phyloP scores from a whole-genome alignment of 2,113 vertebrate species.

The Spilogale gracilis region DNA sequence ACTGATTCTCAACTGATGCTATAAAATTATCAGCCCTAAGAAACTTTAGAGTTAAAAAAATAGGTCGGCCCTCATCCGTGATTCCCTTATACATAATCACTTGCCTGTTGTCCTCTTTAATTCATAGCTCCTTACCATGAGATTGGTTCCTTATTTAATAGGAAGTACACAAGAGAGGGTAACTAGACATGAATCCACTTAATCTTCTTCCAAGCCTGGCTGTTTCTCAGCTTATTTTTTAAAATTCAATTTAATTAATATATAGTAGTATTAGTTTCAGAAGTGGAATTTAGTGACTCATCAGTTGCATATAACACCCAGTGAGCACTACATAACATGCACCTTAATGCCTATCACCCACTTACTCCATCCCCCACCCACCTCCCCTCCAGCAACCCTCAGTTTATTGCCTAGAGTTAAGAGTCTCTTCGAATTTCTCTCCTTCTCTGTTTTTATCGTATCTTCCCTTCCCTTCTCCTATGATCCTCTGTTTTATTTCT shows the following conservation, averaged over 20 bases:
- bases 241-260: background rate
- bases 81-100: background rate
- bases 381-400: background rate
- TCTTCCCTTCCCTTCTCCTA: background rate
- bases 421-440: background rate
- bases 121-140: background rate
- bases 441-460: background rate
- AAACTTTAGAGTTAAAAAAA: constrained; percentile 32
- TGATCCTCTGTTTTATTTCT: background rate
- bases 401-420: background rate
- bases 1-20: constrained; percentile 23
- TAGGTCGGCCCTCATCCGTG: background rate
- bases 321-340: background rate
- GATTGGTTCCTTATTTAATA: constrained; percentile 19
- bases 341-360: background rate
- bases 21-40: background rate
- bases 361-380: background rate
- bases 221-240: constrained; percentile 21
- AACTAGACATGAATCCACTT: background rate
- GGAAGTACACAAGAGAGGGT: background rate
- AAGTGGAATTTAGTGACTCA: background rate
- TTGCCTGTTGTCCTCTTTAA: background rate
- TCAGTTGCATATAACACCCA: background rate
- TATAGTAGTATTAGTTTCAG: background rate
- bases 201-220: background rate